Evolutionary conservation across 2,113 vertebrate species (phyloP), one percentile per base, ranked within the genome.

Genomic region (Chiloscyllium plagiosum): DNA sequence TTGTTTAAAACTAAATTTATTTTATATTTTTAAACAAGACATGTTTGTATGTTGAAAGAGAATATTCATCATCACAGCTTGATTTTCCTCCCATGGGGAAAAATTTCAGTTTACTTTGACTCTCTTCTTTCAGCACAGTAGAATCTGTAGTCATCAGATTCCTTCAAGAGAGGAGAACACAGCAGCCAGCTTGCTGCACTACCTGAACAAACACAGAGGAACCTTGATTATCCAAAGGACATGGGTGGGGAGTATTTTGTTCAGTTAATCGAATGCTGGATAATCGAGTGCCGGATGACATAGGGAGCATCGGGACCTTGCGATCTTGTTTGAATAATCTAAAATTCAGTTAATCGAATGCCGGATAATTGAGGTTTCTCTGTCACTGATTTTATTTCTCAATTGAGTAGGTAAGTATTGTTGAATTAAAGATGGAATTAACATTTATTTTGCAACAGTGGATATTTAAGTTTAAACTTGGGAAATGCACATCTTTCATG

Each of bases 1-100:
- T 70, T 26, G 22, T 68, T 95, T 95, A 52, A 95, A 95, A 52
- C 42, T 17, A 72, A 12, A 95, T 95, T 95, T 95, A 72, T 26
- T 95, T 95, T 52, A 17, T 13, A 29, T 2, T 26, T 94, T 52
- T 72, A 70, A 94, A 69, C 52, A 29, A 72, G 68, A 95, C 42
- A 70, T 29, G 33, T 47, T 72, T 95, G 50, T 50, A 72, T 76
- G 37, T 72, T 95, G 42, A 33, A 15, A 95, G 29, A 72, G 26
- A 24, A 72, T 95, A 95, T 76, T 50, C 69, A 26, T 2, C 5
- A 72, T 2, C 33, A 52, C 94, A 95, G 69, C 24, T 29, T 33
- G 69, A 95, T 72, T 70, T 95, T 15, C 24, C 26, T 76, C 94
- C 94, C 68, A 20, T 4, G 12, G 47, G 68, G 42, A 47, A 33